These are phyloP conservation scores for Circaetus gallicus DNA, from an alignment of 2,113 vertebrate species.

Conservation along the genomic window DNA sequence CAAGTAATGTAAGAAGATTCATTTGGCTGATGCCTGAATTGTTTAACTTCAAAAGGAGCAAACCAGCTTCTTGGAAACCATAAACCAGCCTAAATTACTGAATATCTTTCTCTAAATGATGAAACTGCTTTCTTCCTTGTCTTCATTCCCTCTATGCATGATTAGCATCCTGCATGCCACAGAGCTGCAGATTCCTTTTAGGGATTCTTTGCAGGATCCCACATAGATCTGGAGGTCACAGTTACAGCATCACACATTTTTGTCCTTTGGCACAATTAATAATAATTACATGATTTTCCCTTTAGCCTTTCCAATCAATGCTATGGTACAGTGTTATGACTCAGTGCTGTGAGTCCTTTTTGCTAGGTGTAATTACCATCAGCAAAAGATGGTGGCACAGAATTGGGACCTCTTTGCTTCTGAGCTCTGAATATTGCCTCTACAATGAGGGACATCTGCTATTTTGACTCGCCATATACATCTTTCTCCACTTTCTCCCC, in stretches of 20 bases:
- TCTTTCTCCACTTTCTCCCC: not conserved
- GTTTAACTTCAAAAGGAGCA: not conserved
- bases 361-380: not conserved
- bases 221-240: not conserved
- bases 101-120: not conserved
- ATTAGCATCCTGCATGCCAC: not conserved
- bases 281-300: not conserved
- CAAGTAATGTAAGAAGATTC: slow-evolving; percentile 85
- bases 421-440: slow-evolving; percentile 15
- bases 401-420: not conserved
- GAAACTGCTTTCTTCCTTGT: not conserved
- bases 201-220: not conserved
- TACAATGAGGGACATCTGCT: not conserved
- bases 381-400: not conserved
- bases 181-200: not conserved
- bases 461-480: not conserved
- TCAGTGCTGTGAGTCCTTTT: not conserved
- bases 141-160: not conserved
- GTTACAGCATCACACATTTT: not conserved
- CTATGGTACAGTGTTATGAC: not conserved
- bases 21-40: not conserved
- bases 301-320: not conserved
- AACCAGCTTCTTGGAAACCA: not conserved
- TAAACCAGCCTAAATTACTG: not conserved
- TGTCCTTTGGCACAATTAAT: not conserved